Conservation (phyloP, 2,888 invertebrate species). For the Eristalinus aeneus region DNA sequence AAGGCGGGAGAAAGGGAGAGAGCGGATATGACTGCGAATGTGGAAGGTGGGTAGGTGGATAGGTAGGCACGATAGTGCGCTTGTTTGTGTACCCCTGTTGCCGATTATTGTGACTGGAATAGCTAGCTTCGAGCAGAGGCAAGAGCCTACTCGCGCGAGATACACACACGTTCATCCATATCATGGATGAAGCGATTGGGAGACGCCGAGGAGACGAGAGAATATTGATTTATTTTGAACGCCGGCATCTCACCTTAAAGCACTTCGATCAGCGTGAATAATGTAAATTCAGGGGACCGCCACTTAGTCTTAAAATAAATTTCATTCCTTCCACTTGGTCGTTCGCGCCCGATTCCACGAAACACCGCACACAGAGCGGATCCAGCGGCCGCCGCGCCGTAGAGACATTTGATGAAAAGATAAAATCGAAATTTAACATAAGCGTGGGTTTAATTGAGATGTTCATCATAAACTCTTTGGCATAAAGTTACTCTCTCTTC, state of each 20-base stretch:
- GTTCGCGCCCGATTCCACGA: background rate
- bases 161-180: constrained; percentile 16
- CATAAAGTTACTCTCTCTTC: background rate
- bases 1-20: constrained; percentile 56
- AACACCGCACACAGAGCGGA: background rate
- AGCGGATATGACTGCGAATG: constrained; percentile 19
- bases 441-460: constrained; percentile 36
- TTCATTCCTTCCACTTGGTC: background rate
- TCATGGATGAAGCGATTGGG: background rate
- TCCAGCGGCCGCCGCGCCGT: background rate
- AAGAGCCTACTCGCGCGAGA: background rate
- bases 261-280: constrained; percentile 15
- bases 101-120: background rate
- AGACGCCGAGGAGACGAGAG: constrained; percentile 44
- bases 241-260: constrained; percentile 46
- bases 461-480: constrained; percentile 14
- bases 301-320: constrained; percentile 29
- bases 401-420: constrained; percentile 34
- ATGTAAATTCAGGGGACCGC: constrained; percentile 29
- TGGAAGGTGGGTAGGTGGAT: background rate
- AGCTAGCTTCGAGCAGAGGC: constrained; percentile 26
- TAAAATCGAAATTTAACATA: constrained; percentile 30
- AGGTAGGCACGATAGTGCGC: background rate
- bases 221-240: constrained; percentile 66
- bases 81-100: constrained; percentile 27